Evolutionary conservation across 2,888 invertebrate species (phyloP).

Genomic region (Rhamnusium bicolor): DNA sequence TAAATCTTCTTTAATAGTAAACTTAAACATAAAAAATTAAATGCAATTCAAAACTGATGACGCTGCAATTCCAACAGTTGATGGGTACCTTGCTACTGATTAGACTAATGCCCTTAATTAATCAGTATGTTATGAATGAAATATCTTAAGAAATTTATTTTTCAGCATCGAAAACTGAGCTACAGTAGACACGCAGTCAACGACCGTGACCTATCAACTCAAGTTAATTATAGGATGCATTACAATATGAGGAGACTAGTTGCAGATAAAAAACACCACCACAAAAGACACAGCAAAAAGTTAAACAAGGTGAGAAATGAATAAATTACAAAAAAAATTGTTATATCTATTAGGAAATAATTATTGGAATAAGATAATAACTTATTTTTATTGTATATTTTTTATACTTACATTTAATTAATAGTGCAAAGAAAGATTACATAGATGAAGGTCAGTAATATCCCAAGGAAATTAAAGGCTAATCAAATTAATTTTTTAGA

Average conservation of each 20-base stretch:
- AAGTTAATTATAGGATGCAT: conserved; percentile 91
- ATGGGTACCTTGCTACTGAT: too few species aligned
- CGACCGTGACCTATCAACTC: conserved; percentile 89
- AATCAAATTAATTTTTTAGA: too few species aligned
- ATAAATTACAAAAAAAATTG: conserved; percentile 4
- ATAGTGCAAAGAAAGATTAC: neutral
- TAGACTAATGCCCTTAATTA: too few species aligned
- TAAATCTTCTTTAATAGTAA: too few species aligned
- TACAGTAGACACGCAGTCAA: conserved; percentile 94
- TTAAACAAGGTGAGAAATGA: conserved; percentile 79
- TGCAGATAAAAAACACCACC: conserved; percentile 86
- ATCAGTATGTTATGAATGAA: too few species aligned
- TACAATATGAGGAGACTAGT: conserved; percentile 91
- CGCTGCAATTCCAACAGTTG: too few species aligned
- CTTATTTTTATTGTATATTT: neutral
- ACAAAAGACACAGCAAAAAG: conserved; percentile 85
- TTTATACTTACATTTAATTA: neutral
- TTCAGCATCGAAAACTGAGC: conserved; percentile 89
- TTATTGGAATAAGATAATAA: neutral
- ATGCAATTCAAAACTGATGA: too few species aligned
- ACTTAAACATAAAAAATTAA: too few species aligned
- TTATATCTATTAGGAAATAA: neutral
- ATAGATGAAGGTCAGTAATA: neutral
- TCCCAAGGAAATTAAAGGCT: too few species aligned
- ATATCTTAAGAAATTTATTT: neutral